Percentiles rank a stretch among this genome's conserved stretches.
These are phyloP conservation scores for Phortica okadai DNA, from an alignment of 2,888 invertebrate genomes.

Conservation along the genomic window DNA sequence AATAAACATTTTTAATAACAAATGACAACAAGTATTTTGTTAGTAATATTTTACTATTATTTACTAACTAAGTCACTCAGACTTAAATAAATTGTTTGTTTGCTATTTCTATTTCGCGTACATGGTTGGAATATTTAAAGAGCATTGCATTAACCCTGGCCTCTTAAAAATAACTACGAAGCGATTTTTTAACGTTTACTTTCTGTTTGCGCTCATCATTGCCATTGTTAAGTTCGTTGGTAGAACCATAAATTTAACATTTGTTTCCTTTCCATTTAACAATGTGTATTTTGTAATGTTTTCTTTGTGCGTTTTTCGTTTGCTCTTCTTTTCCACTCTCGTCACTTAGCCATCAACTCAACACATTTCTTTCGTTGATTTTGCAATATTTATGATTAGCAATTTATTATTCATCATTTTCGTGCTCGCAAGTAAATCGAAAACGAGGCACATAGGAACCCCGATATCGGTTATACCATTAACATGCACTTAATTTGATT, in stretches of 20 bases:
- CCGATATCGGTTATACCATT: slow-evolving; percentile 57
- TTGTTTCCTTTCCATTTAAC: slow-evolving; percentile 73
- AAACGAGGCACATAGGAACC: slow-evolving; percentile 36
- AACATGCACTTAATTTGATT: slow-evolving; percentile 74
- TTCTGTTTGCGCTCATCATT: neutral
- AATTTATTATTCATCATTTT: slow-evolving; percentile 72
- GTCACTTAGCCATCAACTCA: neutral
- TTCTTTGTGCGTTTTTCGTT: slow-evolving; percentile 40
- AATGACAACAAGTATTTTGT: too few species aligned
- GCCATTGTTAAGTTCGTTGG: neutral
- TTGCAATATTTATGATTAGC: slow-evolving; percentile 73
- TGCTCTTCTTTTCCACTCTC: slow-evolving; percentile 31
- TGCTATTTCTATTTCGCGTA: too few species aligned
- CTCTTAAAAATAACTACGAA: too few species aligned
- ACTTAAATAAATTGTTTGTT: too few species aligned
- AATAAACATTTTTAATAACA: neutral
- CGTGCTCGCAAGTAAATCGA: slow-evolving; percentile 56
- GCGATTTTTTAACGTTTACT: too few species aligned
- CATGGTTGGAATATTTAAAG: too few species aligned
- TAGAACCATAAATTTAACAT: slow-evolving; percentile 65
- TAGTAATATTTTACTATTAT: too few species aligned
- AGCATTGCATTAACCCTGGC: too few species aligned
- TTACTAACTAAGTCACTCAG: too few species aligned
- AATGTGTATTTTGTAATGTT: slow-evolving; percentile 67
- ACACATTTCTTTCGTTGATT: slow-evolving; percentile 58